Base-by-base conservation (phyloP, 2,113 vertebrate species). In the Pterocles gutturalis region DNA sequence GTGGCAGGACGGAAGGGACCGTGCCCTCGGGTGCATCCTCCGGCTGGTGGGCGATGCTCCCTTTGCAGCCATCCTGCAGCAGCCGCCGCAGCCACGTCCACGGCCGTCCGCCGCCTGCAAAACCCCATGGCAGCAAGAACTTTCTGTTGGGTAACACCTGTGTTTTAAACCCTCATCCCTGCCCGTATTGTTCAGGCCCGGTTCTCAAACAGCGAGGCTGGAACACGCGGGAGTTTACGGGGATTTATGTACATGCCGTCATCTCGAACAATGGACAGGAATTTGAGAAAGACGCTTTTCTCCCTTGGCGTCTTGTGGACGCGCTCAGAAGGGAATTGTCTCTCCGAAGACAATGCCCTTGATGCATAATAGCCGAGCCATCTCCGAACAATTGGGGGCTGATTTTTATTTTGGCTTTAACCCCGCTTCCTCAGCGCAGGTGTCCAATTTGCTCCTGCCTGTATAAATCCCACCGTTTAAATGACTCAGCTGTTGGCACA, bases 381-480 rank as follows among this genome's bases (percentile, higher is more conserved):
- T 62, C 58, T 48, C 94, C 1, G 6, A 92, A 96, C 94, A 97
- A 92, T 89, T 0, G 45, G 93, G 92, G 83, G 45, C 89, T 97
- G 95, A 95, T 96, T 96, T 97, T 92, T 93, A 57, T 97, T 94
- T 95, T 86, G 92, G 92, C 94, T 95, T 38, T 83, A 94, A 28
- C 95, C 91, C 70, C 15, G 67, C 94, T 85, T 77, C 80, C 76
- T 43, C 83, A 17, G 86, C 19, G 2, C 94, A 85, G 95, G 96
- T 90, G 92, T 80, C 92, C 94, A 83, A 80, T 92, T 96, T 80
- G 83, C 80, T 60, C 95, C 82, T 46, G 65, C 82, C 87, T 75
- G 90, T 95, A 85, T 92, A 97, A 92, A 96, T 93, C 92, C 83
- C 86, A 83, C 82, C 86, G 28, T 62, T 83, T 64, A 93, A 93